Evolutionary conservation across 2,113 vertebrate genomes (phyloP).

Genomic region (Alaudala cheleensis): DNA sequence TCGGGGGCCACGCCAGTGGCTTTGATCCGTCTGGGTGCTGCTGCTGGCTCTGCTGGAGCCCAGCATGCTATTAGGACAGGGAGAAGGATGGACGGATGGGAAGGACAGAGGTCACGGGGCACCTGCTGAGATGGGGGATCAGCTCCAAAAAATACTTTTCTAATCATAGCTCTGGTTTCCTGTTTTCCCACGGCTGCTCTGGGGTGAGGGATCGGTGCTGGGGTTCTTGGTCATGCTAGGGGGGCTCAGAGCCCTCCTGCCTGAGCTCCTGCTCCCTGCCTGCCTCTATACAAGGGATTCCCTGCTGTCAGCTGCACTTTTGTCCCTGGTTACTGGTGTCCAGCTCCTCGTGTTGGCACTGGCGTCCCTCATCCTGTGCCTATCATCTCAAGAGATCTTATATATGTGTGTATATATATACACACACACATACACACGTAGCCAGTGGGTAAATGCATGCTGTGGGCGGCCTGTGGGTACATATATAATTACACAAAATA

Average conservation of each 20-base stretch:
- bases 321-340: accelerated
- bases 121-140: slow-evolving; percentile 18
- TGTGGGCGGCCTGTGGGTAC: not conserved
- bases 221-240: accelerated
- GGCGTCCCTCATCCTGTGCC: not conserved
- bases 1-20: accelerated
- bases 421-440: not conserved
- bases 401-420: not conserved
- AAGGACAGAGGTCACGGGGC: not conserved
- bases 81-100: not conserved
- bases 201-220: accelerated
- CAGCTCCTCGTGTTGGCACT: not conserved
- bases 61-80: accelerated
- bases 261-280: not conserved
- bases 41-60: not conserved
- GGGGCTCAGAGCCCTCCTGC: not conserved
- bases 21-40: not conserved
- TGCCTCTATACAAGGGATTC: too few relatives aligned
- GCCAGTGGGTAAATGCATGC: not conserved
- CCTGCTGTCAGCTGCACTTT: not conserved
- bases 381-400: not conserved
- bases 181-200: slow-evolving; percentile 19
- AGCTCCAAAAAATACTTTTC: slow-evolving; percentile 35
- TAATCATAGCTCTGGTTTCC: not conserved
- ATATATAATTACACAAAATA: not conserved